These are phyloP conservation scores for Platichthys flesus DNA, from an alignment of 2,113 vertebrate species.

Conservation along the genomic window DNA sequence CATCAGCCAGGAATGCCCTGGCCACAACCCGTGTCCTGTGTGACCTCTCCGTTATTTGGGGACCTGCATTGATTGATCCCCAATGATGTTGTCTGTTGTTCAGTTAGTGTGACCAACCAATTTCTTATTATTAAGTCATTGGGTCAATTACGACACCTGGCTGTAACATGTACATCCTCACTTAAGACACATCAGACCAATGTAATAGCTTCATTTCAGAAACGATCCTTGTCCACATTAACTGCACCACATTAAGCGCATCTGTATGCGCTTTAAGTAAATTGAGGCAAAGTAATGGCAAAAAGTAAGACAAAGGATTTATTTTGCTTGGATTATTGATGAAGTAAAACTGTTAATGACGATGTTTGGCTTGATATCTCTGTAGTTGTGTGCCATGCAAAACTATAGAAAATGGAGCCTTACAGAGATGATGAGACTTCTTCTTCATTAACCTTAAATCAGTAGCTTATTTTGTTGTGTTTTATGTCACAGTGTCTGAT, in stretches of 20 bases:
- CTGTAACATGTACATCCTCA: background rate
- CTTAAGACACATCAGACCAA: too few species aligned
- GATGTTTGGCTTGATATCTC: background rate
- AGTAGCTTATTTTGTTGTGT: background rate
- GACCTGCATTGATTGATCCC: slow-evolving; percentile 35
- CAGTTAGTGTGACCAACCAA: background rate
- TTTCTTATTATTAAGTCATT: slow-evolving; percentile 10
- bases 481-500: slow-evolving; percentile 5
- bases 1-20: slow-evolving; percentile 65
- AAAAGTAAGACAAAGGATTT: too few species aligned
- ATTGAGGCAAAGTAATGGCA: too few species aligned
- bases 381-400: too few species aligned
- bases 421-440: background rate
- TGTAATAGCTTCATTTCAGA: background rate
- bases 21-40: slow-evolving; percentile 60
- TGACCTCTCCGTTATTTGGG: slow-evolving; percentile 60
- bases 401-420: too few species aligned
- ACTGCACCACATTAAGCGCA: too few species aligned
- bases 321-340: too few species aligned
- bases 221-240: background rate
- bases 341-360: background rate
- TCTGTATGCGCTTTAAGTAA: too few species aligned
- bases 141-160: background rate
- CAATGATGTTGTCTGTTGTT: slow-evolving; percentile 19
- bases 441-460: background rate